A percentile compares a stretch with the other conserved stretches of the same genome.
phyloP scores from a whole-genome alignment of 2,888 invertebrate species.

The Allolobophora icterica region DNA sequence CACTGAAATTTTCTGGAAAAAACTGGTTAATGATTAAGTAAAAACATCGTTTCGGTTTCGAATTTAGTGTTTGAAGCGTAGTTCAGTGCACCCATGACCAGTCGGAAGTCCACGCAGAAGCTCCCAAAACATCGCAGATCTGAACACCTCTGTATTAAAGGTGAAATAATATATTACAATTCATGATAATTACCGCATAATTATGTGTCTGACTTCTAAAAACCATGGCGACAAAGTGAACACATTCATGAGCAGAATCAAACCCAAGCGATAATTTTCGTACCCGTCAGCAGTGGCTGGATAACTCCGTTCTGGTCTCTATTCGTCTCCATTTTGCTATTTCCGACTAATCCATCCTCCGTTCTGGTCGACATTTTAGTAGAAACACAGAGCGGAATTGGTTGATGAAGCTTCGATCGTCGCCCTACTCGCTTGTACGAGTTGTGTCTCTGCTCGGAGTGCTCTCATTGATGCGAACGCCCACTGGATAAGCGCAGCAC shows the following conservation, averaged over 20 bases:
- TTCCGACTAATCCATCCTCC: slow-evolving; percentile 5
- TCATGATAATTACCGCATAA: not conserved
- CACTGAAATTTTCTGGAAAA: not conserved
- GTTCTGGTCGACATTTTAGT: not conserved
- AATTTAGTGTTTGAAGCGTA: not conserved
- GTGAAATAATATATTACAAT: slow-evolving; percentile 14
- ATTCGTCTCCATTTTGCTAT: slow-evolving; percentile 46
- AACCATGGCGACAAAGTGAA: slow-evolving; percentile 19
- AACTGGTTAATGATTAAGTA: not conserved
- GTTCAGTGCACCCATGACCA: not conserved
- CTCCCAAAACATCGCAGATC: not conserved
- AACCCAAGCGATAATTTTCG: not conserved
- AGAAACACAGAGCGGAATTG: not conserved
- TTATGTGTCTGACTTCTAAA: slow-evolving; percentile 5
- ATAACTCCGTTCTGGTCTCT: slow-evolving; percentile 76
- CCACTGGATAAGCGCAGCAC: not conserved
- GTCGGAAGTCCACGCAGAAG: not conserved
- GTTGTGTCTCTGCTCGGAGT: too few relatives aligned
- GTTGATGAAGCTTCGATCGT: not conserved
- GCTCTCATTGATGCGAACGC: not conserved
- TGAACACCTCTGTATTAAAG: slow-evolving; percentile 14
- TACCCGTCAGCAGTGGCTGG: slow-evolving; percentile 87
- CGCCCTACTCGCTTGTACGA: not conserved
- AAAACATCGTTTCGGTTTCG: not conserved
- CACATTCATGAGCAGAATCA: not conserved